Conservation (phyloP, 2,113 vertebrate genomes). For the Albula glossodonta region DNA sequence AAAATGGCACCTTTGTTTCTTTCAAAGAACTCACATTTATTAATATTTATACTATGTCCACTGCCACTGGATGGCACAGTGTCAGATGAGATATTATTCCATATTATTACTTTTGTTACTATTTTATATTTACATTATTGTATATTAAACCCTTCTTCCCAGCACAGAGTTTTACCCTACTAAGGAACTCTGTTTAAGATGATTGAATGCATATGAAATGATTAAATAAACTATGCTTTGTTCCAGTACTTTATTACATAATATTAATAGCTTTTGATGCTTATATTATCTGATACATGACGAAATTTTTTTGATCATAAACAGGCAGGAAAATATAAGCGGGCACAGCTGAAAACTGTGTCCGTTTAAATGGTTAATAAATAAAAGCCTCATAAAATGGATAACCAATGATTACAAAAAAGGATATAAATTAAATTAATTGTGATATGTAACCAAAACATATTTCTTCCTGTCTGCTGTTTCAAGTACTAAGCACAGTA, state of each 20-base stretch:
- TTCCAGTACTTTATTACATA: neutral
- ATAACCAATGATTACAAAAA: neutral
- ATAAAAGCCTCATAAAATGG: neutral
- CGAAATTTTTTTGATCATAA: neutral
- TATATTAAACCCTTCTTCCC: neutral
- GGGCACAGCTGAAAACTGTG: neutral
- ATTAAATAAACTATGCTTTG: neutral
- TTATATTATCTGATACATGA: neutral
- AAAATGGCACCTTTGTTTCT: neutral
- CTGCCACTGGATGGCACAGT: neutral
- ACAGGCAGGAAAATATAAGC: neutral
- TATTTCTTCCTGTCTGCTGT: too few species aligned
- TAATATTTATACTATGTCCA: neutral
- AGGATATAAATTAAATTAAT: neutral
- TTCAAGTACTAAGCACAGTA: too few species aligned
- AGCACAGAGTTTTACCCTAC: neutral
- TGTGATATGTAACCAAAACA: neutral
- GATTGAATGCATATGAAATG: neutral
- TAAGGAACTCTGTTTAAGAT: neutral
- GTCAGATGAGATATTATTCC: neutral
- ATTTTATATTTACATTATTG: neutral
- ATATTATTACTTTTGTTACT: neutral
- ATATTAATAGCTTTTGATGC: neutral
- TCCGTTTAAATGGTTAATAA: neutral
- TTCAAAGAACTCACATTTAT: neutral